Conservation (phyloP, 2,888 invertebrate species). For the Caenorhabditis macrosperma region DNA sequence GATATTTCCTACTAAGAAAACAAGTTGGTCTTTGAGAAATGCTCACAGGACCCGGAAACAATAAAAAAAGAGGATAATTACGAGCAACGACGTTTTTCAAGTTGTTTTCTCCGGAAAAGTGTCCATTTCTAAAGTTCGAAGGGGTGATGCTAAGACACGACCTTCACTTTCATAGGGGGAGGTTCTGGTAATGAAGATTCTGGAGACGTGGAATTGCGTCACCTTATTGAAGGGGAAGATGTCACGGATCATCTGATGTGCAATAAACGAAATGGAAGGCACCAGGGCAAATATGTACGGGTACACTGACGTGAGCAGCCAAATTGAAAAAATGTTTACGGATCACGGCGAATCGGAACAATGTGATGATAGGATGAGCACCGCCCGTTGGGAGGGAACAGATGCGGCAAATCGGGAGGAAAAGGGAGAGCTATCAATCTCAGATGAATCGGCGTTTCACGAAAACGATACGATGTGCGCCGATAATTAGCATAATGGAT, state of each 20-base stretch:
- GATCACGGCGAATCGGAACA: conserved; percentile 1
- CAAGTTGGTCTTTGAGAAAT: conserved; percentile 12
- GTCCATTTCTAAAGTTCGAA: background rate
- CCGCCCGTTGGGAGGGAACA: background rate
- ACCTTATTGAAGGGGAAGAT: conserved; percentile 29
- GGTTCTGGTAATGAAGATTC: conserved; percentile 28
- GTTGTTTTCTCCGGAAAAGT: background rate
- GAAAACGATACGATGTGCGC: conserved; percentile 16
- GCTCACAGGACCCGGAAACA: no score
- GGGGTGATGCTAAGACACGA: background rate
- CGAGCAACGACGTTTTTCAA: background rate
- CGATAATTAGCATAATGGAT: conserved; percentile 43
- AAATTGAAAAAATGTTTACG: conserved; percentile 38
- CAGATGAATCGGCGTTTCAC: background rate
- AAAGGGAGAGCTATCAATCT: conserved; percentile 1
- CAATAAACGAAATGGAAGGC: conserved; percentile 41
- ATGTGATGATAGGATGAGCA: background rate
- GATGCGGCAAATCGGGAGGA: background rate
- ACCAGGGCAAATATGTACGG: conserved; percentile 14
- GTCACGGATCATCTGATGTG: conserved; percentile 52
- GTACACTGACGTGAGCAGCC: conserved; percentile 42
- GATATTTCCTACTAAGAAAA: background rate
- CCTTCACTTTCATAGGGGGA: background rate
- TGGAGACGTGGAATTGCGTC: conserved; percentile 15
- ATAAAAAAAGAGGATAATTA: conserved; percentile 4